Base-by-base conservation (phyloP, 2,113 vertebrate species). In the Puffinus mauretanicus region DNA sequence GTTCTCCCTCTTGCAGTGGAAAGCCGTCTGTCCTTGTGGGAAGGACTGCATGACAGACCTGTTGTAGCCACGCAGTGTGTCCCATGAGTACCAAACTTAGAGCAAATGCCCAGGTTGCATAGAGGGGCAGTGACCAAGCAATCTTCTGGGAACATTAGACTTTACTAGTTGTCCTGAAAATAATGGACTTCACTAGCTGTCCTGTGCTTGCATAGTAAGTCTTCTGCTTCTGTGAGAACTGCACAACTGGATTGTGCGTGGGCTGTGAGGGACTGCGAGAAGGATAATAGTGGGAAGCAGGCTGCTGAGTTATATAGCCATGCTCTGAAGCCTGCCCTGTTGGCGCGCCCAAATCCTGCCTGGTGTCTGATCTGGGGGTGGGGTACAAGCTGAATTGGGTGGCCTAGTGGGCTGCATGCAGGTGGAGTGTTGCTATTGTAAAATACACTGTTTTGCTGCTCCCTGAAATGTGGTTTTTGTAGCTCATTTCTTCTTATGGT, bases 1-100 rank as follows among this genome's bases (percentile, higher is more conserved):
- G 3, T 79, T 69, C 22, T 49, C 34, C 42, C 16, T 42, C 8
- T 42, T 27, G 19, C 14, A 5, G 3, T 6, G 27, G 40, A 42
- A 62, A 18, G 51, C 64, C 0, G 0, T 22, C 49, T 69, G 36
- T n/a, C 57, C 47, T 40, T n/a, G 3, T 38, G 46, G n/a, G n/a
- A 60, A 46, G 51, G 60, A 18, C 49, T 27, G 29, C 2, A 0
- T 6, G 36, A 11, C 1, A 0, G 42, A 21, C 58, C 19, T 32
- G 25, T 26, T 66, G 47, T 44, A 25, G 66, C 64, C 42, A 2
- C 3, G 1, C 22, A 14, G 12, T 2, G 20, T 72, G 25, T 42
- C 47, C 66, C n/a, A 5, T 5, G 20, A 26, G 17, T 38, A 25
- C 70, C 44, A 36, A 30, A 76, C 42, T 20, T 13, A 5, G 0